A percentile compares a stretch with the other conserved stretches of the same genome.
These are phyloP conservation scores for Tiaroga cobitis DNA, from an alignment of 2,797 vertebrate genomes.

Conservation along the genomic window DNA sequence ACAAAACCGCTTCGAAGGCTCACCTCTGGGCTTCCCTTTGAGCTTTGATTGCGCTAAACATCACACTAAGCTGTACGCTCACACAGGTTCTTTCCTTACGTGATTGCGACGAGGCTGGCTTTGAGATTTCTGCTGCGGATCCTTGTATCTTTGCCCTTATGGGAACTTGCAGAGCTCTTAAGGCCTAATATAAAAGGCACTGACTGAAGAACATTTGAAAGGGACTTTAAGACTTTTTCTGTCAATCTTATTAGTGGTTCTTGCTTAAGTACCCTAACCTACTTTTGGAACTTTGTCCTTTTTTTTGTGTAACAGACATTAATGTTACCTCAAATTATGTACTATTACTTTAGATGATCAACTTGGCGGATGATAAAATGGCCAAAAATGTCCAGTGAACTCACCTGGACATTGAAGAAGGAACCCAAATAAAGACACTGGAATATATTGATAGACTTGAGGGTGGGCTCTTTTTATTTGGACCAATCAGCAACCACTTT, in stretches of 20 bases:
- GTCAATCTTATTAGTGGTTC: neutral
- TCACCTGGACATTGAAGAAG: neutral
- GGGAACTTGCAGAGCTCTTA: neutral
- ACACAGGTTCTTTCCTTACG: neutral
- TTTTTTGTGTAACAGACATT: too few species aligned
- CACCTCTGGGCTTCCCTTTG: slow-evolving; percentile 35
- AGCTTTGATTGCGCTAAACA: slow-evolving; percentile 50
- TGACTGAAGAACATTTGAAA: neutral
- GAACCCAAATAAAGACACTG: neutral
- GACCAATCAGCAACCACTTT: neutral
- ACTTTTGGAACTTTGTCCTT: neutral
- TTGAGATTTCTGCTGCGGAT: neutral
- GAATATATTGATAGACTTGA: neutral
- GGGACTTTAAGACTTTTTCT: neutral
- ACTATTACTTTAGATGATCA: too few species aligned
- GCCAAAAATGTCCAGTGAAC: neutral
- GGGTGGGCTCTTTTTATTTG: neutral
- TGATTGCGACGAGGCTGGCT: neutral
- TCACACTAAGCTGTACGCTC: slow-evolving; percentile 1
- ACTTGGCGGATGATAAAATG: neutral
- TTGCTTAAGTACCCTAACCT: neutral
- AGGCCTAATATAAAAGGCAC: neutral
- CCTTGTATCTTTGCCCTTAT: neutral
- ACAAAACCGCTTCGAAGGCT: slow-evolving; percentile 52
- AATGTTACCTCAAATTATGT: neutral